Conservation (phyloP, 2,113 vertebrate species). For the Terrapene triunguis region DNA sequence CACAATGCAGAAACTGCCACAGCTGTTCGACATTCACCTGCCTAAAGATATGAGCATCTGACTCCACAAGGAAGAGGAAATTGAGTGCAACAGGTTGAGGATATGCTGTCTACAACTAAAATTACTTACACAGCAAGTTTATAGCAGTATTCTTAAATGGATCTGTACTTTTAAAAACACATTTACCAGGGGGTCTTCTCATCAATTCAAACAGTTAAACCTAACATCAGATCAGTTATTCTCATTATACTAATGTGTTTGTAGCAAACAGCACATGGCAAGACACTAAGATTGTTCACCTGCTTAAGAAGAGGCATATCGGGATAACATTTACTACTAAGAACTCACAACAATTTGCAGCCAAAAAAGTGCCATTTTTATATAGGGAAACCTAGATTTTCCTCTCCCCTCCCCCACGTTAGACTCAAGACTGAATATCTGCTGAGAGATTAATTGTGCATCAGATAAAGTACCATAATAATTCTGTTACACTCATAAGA, state of each 20-base stretch:
- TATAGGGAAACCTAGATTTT: slow-evolving; percentile 48
- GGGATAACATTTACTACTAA: slow-evolving; percentile 31
- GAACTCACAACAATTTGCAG: slow-evolving; percentile 43
- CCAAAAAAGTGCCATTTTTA: slow-evolving; percentile 61
- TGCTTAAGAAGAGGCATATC: slow-evolving; percentile 43
- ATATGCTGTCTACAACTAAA: slow-evolving; percentile 48
- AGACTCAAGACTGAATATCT: slow-evolving; percentile 73
- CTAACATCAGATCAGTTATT: slow-evolving; percentile 67
- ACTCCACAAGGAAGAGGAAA: slow-evolving; percentile 42
- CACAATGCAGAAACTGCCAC: slow-evolving; percentile 39
- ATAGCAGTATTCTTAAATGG: slow-evolving; percentile 37
- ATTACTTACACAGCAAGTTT: neutral
- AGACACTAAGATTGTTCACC: slow-evolving; percentile 7
- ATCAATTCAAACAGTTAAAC: slow-evolving; percentile 53
- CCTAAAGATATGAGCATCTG: slow-evolving; percentile 35
- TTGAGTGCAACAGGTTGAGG: slow-evolving; percentile 33
- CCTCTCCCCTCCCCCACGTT: slow-evolving; percentile 45
- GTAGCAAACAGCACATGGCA: neutral
- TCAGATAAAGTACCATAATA: slow-evolving; percentile 67
- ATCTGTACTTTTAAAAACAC: slow-evolving; percentile 20
- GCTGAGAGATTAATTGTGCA: slow-evolving; percentile 74
- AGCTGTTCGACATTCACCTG: neutral
- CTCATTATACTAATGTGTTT: slow-evolving; percentile 8
- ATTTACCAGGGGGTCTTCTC: slow-evolving; percentile 36
- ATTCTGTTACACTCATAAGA: slow-evolving; percentile 65